Evolutionary conservation across 2,113 vertebrate species (phyloP), one percentile per base, ranked within the genome.

Genomic region (Barbus barbus): DNA sequence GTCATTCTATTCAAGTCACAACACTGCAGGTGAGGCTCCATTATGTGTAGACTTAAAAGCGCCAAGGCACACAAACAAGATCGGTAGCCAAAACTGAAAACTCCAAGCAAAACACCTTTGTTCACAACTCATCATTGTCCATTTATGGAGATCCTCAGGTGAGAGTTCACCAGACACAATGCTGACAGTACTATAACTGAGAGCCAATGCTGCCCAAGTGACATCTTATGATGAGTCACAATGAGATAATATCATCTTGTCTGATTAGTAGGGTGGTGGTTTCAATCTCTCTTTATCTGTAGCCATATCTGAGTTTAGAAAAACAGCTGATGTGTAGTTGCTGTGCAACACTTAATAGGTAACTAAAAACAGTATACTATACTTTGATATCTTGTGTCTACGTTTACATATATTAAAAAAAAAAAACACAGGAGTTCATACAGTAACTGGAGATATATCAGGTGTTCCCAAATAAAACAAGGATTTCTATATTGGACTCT

Each of bases 21-120:
- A 44, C n/a, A 41, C 13, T 20, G 46, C 71, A 83, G 51, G 71
- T 81, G 51, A 87, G 28, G 41, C 56, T 48, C 22, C 26, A 83
- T 28, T 58, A 79, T 67, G 75, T 72, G 67, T 63, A 41, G 3
- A 31, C 31, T 48, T 72, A 36, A 69, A 76, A n/a, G 31, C 4
- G 1, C 38, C 48, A 28, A 51, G 24, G 61, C 36, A 83, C 58
- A 77, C 46, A 75, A 85, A 83, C 75, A 83, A 85, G 31, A 85
- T 18, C 18, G 36, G 11, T 24, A 20, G 76, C 81, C 69, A 85
- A 84, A 71, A n/a, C 61, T 33, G 20, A 31, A 48, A 44, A 48
- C 14, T 56, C 5, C 1, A 16, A 51, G 36, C 51, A 81, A 75
- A 73, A 46, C 36, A 33, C 9, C 12, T 7, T 33, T 61, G 31